Evolutionary conservation across 2,113 vertebrate genomes (phyloP).

Genomic region (Zosterops hypoxanthus): DNA sequence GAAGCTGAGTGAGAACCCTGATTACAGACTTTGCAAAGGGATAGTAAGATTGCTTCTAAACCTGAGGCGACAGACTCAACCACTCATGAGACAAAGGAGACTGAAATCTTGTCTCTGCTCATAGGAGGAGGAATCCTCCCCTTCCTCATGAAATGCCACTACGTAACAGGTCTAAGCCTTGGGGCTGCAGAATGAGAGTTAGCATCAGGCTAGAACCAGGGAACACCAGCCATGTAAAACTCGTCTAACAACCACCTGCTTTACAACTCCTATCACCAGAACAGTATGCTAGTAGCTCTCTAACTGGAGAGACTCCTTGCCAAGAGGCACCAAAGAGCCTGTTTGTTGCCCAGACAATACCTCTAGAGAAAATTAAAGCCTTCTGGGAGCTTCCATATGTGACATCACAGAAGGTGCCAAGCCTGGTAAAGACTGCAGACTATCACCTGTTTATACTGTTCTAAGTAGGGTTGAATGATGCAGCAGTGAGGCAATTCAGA

Average conservation of each 20-base stretch:
- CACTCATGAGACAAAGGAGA: neutral
- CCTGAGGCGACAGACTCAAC: neutral
- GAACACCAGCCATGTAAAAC: neutral
- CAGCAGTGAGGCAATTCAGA: neutral
- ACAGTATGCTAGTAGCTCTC: neutral
- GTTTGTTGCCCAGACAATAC: neutral
- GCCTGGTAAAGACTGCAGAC: neutral
- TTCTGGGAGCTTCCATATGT: neutral
- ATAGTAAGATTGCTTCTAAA: neutral
- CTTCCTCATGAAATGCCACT: neutral
- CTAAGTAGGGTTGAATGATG: neutral
- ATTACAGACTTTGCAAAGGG: neutral
- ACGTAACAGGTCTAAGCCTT: accelerated
- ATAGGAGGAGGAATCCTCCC: neutral
- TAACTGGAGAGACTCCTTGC: neutral
- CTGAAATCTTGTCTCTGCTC: neutral
- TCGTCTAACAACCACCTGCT: neutral
- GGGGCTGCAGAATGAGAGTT: neutral
- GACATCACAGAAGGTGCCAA: neutral
- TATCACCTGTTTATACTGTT: neutral
- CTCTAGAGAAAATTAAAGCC: neutral
- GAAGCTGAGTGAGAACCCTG: neutral
- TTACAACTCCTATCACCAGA: neutral
- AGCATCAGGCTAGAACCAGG: neutral
- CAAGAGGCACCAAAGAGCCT: neutral